Percentiles rank a stretch among this genome's conserved stretches.
Evolutionary conservation across 2,888 invertebrate species (phyloP).

Genomic region (Euzetes globulus): DNA sequence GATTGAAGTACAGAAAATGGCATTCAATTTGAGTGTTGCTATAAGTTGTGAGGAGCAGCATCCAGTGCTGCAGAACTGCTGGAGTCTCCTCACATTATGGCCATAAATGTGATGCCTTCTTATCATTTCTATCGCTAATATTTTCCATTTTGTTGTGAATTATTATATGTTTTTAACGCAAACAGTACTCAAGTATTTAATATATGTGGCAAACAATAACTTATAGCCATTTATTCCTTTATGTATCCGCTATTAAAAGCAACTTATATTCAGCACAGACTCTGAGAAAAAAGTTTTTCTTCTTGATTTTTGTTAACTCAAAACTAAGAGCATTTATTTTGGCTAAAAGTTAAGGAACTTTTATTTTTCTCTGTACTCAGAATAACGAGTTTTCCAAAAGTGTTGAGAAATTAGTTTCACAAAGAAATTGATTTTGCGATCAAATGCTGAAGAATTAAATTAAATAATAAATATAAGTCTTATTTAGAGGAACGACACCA

Average conservation of each 20-base stretch:
- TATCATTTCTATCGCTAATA: conserved; percentile 24
- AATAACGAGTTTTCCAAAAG: too few relatives aligned
- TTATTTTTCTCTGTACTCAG: too few relatives aligned
- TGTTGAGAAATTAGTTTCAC: too few relatives aligned
- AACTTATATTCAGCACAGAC: conserved; percentile 19
- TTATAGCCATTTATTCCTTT: conserved; percentile 18
- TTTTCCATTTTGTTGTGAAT: conserved; percentile 12
- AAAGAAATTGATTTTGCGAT: too few relatives aligned
- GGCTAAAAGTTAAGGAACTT: too few relatives aligned
- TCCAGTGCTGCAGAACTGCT: neutral
- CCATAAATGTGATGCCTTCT: neutral
- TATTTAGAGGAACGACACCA: neutral
- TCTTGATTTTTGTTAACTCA: neutral
- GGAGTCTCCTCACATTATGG: neutral
- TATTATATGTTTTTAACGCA: conserved; percentile 19
- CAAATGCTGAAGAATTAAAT: neutral
- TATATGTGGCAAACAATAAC: conserved; percentile 25
- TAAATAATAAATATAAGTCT: neutral
- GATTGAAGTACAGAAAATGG: neutral
- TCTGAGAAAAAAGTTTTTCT: neutral
- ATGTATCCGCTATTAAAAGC: conserved; percentile 11
- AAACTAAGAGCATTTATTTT: too few relatives aligned
- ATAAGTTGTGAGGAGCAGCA: neutral
- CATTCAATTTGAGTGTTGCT: conserved; percentile 16
- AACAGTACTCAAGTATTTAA: neutral